Conservation (phyloP, 2,797 vertebrate genomes). For the Myotis daubentonii region DNA sequence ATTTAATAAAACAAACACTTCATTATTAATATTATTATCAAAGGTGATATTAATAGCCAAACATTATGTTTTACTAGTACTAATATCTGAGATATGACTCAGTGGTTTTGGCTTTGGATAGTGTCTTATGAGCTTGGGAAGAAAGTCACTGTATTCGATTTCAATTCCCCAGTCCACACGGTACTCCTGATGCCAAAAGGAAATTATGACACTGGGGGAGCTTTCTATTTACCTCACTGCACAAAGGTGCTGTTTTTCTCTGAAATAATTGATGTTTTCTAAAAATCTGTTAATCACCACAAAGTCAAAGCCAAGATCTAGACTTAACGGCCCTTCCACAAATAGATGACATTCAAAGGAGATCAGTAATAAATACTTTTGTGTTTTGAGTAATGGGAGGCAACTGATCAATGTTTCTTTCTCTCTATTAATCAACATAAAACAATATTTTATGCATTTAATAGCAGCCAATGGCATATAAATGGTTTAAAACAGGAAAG, state of each 20-base stretch:
- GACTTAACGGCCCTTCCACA: background rate
- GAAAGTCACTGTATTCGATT: slow-evolving; percentile 60
- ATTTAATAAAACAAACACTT: slow-evolving; percentile 43
- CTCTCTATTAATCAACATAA: background rate
- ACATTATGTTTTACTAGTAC: background rate
- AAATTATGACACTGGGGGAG: slow-evolving; percentile 71
- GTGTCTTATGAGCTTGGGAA: slow-evolving; percentile 43
- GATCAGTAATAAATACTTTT: background rate
- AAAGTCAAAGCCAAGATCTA: slow-evolving; percentile 59
- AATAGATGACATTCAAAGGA: slow-evolving; percentile 1
- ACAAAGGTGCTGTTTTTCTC: slow-evolving; percentile 66
- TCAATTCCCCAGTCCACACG: slow-evolving; percentile 58
- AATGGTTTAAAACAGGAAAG: background rate
- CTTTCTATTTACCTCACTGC: slow-evolving; percentile 62
- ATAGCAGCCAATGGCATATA: background rate
- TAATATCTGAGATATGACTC: background rate
- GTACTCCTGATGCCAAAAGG: slow-evolving; percentile 25
- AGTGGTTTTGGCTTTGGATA: slow-evolving; percentile 3
- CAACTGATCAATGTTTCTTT: no score
- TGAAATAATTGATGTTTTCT: slow-evolving; percentile 76
- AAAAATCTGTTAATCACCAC: slow-evolving; percentile 54
- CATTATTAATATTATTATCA: background rate
- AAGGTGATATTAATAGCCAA: background rate
- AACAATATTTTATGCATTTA: background rate
- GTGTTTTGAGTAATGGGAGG: background rate